A percentile compares a stretch with the other conserved stretches of the same genome.
These are phyloP conservation scores for Thereuonema tuberculata DNA, from an alignment of 1,140 invertebrate genomes.

Conservation along the genomic window DNA sequence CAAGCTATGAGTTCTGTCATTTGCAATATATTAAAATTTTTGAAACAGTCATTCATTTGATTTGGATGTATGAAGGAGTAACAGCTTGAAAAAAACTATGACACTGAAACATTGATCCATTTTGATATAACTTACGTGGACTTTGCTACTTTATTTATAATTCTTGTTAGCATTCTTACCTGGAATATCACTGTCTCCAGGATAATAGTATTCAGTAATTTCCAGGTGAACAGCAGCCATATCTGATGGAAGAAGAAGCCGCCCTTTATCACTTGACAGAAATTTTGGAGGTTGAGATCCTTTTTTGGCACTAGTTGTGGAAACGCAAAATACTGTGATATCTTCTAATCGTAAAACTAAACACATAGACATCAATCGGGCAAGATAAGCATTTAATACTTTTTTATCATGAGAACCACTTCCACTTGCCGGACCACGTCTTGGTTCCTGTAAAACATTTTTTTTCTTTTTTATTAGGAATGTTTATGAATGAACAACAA, in stretches of 20 bases:
- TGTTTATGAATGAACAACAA: too few relatives aligned
- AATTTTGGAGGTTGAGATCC: slow-evolving; percentile 23
- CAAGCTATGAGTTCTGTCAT: too few relatives aligned
- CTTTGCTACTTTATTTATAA: too few relatives aligned
- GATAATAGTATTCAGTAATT: slow-evolving; percentile 94
- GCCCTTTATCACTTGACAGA: slow-evolving; percentile 61
- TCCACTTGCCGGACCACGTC: too few relatives aligned
- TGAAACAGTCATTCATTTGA: too few relatives aligned
- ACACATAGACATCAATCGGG: slow-evolving; percentile 75
- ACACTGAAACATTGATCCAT: too few relatives aligned
- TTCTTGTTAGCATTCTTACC: slow-evolving; percentile 49
- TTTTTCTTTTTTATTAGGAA: too few relatives aligned
- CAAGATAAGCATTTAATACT: background rate
- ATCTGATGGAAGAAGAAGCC: slow-evolving; percentile 68
- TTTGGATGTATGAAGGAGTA: too few relatives aligned
- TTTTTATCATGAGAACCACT: background rate
- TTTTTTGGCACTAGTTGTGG: slow-evolving; percentile 32
- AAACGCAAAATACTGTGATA: slow-evolving; percentile 68
- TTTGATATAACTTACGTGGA: too few relatives aligned
- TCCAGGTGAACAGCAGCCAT: slow-evolving; percentile 84
- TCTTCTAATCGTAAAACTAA: slow-evolving; percentile 78
- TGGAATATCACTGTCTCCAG: slow-evolving; percentile 81
- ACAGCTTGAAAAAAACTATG: too few relatives aligned
- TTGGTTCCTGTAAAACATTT: too few relatives aligned
- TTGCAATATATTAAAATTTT: too few relatives aligned